Percentiles rank a stretch among this genome's conserved stretches.
phyloP scores from a whole-genome alignment of 1,140 invertebrate species.

The Archivesica marissinica region DNA sequence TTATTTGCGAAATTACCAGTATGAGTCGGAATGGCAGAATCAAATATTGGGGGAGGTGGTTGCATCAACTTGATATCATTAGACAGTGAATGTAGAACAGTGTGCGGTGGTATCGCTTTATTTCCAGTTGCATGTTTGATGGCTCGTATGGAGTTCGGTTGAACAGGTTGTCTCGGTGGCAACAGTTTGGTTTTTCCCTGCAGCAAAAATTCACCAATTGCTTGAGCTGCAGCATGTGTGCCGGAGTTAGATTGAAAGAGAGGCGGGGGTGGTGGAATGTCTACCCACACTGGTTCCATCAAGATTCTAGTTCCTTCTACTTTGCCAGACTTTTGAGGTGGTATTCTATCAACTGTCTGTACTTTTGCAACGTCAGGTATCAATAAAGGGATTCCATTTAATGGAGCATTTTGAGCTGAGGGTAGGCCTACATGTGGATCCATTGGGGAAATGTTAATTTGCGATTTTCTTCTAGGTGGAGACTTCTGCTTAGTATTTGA shows the following conservation, averaged over 20 bases:
- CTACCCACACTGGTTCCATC: neutral
- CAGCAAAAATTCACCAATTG: slow-evolving; percentile 22
- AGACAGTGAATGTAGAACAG: no score
- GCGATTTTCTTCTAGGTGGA: neutral
- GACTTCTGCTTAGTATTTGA: neutral
- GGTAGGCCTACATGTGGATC: neutral
- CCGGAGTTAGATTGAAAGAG: slow-evolving; percentile 4
- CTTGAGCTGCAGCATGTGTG: neutral
- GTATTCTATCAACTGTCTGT: neutral
- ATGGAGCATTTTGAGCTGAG: neutral
- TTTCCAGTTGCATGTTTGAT: no score
- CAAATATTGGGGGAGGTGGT: no score
- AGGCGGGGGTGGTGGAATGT: neutral
- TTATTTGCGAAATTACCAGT: no score
- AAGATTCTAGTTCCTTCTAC: no score
- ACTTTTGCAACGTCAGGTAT: neutral
- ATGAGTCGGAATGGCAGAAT: no score
- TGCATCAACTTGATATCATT: no score
- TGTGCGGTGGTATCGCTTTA: no score
- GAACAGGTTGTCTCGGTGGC: neutral
- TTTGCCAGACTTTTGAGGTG: neutral
- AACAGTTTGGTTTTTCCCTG: slow-evolving; percentile 11
- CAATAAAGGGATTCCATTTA: neutral
- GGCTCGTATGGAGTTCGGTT: neutral
- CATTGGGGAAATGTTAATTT: neutral